Evolutionary conservation across 2,797 vertebrate species (phyloP).

Genomic region (Rhinella marina): DNA sequence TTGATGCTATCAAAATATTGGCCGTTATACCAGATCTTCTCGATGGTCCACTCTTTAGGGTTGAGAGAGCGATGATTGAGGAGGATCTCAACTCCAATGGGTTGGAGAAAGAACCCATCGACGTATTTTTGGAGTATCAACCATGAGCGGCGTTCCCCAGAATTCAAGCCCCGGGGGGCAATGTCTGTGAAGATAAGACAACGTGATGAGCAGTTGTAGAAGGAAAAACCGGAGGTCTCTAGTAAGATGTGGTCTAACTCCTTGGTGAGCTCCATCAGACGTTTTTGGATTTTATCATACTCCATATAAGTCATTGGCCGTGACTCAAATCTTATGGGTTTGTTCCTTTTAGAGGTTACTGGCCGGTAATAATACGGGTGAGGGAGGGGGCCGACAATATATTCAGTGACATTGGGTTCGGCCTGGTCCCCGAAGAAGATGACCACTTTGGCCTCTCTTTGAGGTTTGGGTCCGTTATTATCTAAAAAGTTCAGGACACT

Average conservation of each 20-base stretch:
- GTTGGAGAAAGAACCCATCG: conserved; percentile 90
- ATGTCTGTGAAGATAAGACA: conserved; percentile 87
- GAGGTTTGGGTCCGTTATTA: conserved; percentile 73
- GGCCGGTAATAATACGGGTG: conserved; percentile 72
- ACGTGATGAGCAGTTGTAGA: conserved; percentile 75
- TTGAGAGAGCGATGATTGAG: conserved; percentile 82
- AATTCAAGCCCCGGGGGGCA: conserved; percentile 82
- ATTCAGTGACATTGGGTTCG: conserved; percentile 85
- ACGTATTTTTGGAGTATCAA: conserved; percentile 85
- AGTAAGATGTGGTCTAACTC: conserved; percentile 77
- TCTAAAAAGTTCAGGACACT: conserved; percentile 82
- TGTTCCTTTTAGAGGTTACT: conserved; percentile 67
- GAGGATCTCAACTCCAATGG: conserved; percentile 88
- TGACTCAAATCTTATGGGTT: conserved; percentile 72
- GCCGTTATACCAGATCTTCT: conserved; percentile 88
- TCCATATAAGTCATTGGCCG: conserved; percentile 79
- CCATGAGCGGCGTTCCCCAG: conserved; percentile 87
- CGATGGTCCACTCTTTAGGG: conserved; percentile 79
- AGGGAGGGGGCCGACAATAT: conserved; percentile 85
- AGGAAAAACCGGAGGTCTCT: conserved; percentile 81
- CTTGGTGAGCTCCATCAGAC: conserved; percentile 67
- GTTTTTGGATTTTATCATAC: conserved; percentile 71
- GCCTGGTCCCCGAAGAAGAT: conserved; percentile 83
- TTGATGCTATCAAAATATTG: conserved; percentile 80
- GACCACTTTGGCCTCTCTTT: conserved; percentile 81